Percentiles rank a stretch among this genome's conserved stretches.
These are phyloP conservation scores for Aldrovandia affinis DNA, from an alignment of 2,797 vertebrate species.

Conservation along the genomic window DNA sequence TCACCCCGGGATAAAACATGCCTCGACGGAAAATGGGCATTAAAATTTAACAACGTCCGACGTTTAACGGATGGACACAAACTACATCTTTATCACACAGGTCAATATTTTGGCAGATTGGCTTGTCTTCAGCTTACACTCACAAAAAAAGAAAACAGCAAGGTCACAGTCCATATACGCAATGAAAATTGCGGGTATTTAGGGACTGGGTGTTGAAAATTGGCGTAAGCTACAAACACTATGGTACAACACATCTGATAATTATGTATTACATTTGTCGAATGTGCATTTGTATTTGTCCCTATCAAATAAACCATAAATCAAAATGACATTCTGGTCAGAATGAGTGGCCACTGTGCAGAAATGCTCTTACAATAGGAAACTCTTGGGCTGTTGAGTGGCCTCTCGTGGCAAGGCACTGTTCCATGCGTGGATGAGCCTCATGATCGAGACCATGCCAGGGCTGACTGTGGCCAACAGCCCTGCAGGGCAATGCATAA, in stretches of 20 bases:
- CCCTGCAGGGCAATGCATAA: too few relatives aligned
- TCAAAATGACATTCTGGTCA: not conserved
- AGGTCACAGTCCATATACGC: not conserved
- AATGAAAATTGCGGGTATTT: too few relatives aligned
- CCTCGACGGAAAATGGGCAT: not conserved
- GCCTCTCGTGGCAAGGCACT: too few relatives aligned
- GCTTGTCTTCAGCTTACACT: not conserved
- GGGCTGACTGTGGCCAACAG: too few relatives aligned
- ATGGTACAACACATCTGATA: too few relatives aligned
- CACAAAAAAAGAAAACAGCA: not conserved
- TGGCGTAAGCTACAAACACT: too few relatives aligned
- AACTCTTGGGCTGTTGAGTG: not conserved
- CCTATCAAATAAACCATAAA: not conserved
- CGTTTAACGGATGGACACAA: not conserved
- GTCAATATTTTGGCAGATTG: slow-evolving; percentile 5
- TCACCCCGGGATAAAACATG: not conserved
- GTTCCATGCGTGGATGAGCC: too few relatives aligned
- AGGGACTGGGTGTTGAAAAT: too few relatives aligned
- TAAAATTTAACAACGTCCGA: not conserved
- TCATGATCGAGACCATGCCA: too few relatives aligned
- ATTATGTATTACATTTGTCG: too few relatives aligned
- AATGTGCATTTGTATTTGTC: too few relatives aligned
- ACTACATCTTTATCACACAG: not conserved
- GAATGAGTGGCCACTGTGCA: not conserved
- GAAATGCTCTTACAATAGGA: not conserved